Base-by-base conservation (phyloP, 2,888 invertebrate genomes). In the Crematogaster levior region DNA sequence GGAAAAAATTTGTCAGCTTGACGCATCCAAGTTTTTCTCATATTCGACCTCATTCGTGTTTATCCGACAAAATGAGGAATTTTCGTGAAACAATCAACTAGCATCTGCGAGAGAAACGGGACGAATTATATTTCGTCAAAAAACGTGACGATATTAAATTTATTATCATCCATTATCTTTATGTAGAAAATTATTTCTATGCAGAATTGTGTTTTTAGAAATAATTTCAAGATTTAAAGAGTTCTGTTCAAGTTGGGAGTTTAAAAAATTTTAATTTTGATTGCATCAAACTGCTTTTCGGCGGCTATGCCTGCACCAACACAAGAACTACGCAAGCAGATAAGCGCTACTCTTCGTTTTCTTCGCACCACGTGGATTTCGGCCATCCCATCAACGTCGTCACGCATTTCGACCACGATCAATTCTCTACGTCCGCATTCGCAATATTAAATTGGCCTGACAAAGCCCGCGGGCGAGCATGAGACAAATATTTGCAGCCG, bases 391-490 rank as follows among this genome's bases (percentile, higher is more conserved):
- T 61, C 86, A 82, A 80, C 72, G 81, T 43, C 68, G 81, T 65
- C 82, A 72, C 74, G 65, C 82, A 73, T 81, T 84, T 74, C 84
- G 77, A 68, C 77, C 82, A 84, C 86, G 83, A 85, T 85, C 90
- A 84, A 79, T 79, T 72, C 85, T 89, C 84, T 82, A 81, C 89
- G 73, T 89, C 86, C 88, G 70, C 81, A 86, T 87, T 83, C 86
- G 90, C 87, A 68, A 90, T 90, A 89, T 89, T 89, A 89, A 89
- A 90, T 89, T 89, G 89, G 84, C 84, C 90, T 86, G 82, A 84
- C 83, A 87, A 81, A 86, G 87, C 83, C 90, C 86, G 90, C 83
- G 86, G 84, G 90, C 90, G 84, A 84, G 82, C 81, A 40, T 40
- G 89, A 85, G 85, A 84, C 89, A 89, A 89, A 89, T 89, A 89